These are phyloP conservation scores for Etheostoma spectabile DNA, from an alignment of 2,113 vertebrate genomes.

Conservation along the genomic window DNA sequence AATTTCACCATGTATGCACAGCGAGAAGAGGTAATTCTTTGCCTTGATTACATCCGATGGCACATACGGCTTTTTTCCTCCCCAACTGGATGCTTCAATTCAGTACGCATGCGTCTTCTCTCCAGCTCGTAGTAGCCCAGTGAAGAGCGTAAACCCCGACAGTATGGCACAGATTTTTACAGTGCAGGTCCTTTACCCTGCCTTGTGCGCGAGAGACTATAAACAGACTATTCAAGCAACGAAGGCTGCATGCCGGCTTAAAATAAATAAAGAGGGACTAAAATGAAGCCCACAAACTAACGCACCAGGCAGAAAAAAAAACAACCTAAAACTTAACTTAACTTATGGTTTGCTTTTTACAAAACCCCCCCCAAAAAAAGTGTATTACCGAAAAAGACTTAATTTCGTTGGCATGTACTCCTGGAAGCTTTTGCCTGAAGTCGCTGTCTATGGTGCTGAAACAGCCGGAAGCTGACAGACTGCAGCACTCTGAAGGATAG, in stretches of 20 bases:
- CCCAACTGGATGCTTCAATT: slow-evolving; percentile 82
- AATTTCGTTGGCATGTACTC: not conserved
- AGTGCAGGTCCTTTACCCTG: slow-evolving; percentile 33
- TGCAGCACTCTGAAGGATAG: not conserved
- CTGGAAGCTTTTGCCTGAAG: not conserved
- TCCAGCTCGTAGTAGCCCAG: slow-evolving; percentile 77
- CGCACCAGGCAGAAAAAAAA: not conserved
- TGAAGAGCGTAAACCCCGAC: slow-evolving; percentile 67
- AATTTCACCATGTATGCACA: slow-evolving; percentile 90
- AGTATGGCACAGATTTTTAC: slow-evolving; percentile 64
- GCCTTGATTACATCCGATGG: slow-evolving; percentile 88
- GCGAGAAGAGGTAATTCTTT: slow-evolving; percentile 86
- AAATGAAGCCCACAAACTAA: not conserved
- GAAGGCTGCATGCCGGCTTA: not conserved
- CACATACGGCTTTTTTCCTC: slow-evolving; percentile 77
- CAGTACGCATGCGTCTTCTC: slow-evolving; percentile 85
- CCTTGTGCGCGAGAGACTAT: not conserved
- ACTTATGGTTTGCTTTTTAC: no score
- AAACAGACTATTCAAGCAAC: not conserved
- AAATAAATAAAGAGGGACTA: not conserved
- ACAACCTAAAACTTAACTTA: not conserved
- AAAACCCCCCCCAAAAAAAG: not conserved
- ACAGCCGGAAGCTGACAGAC: not conserved
- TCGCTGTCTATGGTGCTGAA: slow-evolving; percentile 82
- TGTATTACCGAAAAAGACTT: not conserved